These are phyloP conservation scores for Tetraneura akinire DNA, from an alignment of 1,140 invertebrate genomes.

Conservation along the genomic window DNA sequence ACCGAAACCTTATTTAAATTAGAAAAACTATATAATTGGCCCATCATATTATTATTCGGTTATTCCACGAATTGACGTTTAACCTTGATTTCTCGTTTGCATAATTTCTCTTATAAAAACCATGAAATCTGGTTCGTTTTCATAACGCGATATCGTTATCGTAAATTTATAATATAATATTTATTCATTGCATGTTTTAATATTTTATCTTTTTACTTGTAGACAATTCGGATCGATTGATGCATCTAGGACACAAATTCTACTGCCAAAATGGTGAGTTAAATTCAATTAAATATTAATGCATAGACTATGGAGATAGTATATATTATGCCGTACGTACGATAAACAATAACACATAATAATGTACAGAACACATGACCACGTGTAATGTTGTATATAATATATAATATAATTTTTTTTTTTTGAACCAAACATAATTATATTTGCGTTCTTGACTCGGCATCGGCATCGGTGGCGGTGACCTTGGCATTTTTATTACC, in stretches of 20 bases:
- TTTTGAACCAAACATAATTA: conserved; percentile 25
- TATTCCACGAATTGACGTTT: conserved; percentile 13
- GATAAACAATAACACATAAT: neutral
- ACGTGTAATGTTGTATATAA: neutral
- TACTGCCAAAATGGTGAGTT: conserved; percentile 37
- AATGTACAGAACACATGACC: neutral
- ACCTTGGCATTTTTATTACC: conserved; percentile 45
- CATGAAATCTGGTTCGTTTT: neutral
- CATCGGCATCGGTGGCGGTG: conserved; percentile 7
- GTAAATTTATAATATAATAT: neutral
- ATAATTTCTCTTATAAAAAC: conserved; percentile 10
- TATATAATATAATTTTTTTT: neutral
- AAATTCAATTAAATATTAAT: neutral
- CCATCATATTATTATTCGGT: neutral
- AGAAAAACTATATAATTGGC: neutral
- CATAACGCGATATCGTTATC: neutral
- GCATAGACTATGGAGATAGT: no score
- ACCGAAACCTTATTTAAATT: neutral
- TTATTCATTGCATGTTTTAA: neutral
- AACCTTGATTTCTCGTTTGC: conserved; percentile 23
- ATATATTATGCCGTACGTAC: neutral
- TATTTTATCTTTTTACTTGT: neutral
- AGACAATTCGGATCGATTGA: conserved; percentile 39
- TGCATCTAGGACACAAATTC: conserved; percentile 35
- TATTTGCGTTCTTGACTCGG: conserved; percentile 8